Evolutionary conservation across 2,113 vertebrate species (phyloP), one percentile per base, ranked within the genome.

Genomic region (Prinia subflava): DNA sequence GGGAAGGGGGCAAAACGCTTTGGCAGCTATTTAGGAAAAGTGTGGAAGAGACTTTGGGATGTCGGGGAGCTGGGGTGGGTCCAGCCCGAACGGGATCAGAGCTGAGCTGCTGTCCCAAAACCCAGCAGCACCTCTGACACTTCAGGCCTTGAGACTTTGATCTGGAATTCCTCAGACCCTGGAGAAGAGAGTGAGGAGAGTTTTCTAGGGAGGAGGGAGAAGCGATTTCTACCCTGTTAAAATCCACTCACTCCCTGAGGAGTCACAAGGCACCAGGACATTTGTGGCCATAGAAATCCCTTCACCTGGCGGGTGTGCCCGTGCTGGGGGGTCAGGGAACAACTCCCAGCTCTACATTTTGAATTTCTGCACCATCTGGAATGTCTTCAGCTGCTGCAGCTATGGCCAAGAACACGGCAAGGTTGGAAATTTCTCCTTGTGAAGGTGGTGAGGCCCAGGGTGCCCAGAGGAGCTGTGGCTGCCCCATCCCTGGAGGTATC

Each of bases 1-100:
- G 82, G 75, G 80, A 74, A 86, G 74, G 93, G 91, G 92, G 87
- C 62, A 86, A 53, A 92, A 44, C 0, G 9, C 68, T 92, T 63
- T 68, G 83, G 70, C 88, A 89, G 0, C 23, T 49, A 6, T 87
- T 77, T 9, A 75, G 75, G 73, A 23, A 23, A 63, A 42, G 37
- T 2, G 91, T 69, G 80, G 85, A 55, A 67, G 55, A 42, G 44
- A 24, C 30, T 37, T 41, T 62, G 80, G 70, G 82, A 23, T 49
- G 67, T 21, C 3, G 57, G 8, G 41, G 67, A 74, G 89, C 2
- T 1, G 13, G 35, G 60, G 27, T 60, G 69, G 47, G 52, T 19
- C 21, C 71, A 35, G 73, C 69, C 35, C 25, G 6, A 33, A 50
- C 0, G 7, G 84, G 39, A 15, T 37, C 60, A 12, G 1, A 33